Percentiles rank a stretch among this genome's conserved stretches.
phyloP scores from a whole-genome alignment of 1,140 invertebrate genomes.

The Chelonus insularis region DNA sequence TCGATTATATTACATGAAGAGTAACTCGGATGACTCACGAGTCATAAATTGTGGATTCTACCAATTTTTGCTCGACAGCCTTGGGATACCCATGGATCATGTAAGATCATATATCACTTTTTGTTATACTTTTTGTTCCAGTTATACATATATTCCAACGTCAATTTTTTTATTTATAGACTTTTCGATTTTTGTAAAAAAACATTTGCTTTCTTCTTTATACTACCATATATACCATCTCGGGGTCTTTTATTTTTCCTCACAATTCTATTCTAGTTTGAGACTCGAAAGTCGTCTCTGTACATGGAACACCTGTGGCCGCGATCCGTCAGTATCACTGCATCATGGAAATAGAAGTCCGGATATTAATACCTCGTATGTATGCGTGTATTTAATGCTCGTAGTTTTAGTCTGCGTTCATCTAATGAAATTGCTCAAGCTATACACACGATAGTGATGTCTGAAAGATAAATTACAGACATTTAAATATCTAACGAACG shows the following conservation, averaged over 20 bases:
- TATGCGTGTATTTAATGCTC: neutral
- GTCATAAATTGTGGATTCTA: slow-evolving; percentile 5
- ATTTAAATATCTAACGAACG: neutral
- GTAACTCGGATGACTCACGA: neutral
- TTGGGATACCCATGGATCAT: slow-evolving; percentile 15
- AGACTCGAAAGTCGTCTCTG: neutral
- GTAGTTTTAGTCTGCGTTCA: neutral
- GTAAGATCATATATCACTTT: slow-evolving; percentile 2
- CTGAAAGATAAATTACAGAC: no score
- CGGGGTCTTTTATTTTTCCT: neutral
- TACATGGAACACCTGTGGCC: slow-evolving; percentile 33
- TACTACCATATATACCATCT: neutral
- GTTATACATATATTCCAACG: slow-evolving; percentile 4
- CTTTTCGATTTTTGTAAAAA: slow-evolving; percentile 7
- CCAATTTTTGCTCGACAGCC: slow-evolving; percentile 12
- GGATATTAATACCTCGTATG: slow-evolving; percentile 23
- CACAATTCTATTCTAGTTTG: neutral
- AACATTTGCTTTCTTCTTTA: neutral
- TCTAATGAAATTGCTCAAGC: no score
- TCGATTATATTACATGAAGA: slow-evolving; percentile 3
- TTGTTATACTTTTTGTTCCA: slow-evolving; percentile 6
- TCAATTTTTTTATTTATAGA: slow-evolving; percentile 14
- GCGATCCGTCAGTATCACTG: slow-evolving; percentile 33
- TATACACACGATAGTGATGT: no score
- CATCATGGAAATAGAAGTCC: slow-evolving; percentile 29